Evolutionary conservation across 1,140 invertebrate genomes (phyloP).

Genomic region (Neoseiulus cucumeris): DNA sequence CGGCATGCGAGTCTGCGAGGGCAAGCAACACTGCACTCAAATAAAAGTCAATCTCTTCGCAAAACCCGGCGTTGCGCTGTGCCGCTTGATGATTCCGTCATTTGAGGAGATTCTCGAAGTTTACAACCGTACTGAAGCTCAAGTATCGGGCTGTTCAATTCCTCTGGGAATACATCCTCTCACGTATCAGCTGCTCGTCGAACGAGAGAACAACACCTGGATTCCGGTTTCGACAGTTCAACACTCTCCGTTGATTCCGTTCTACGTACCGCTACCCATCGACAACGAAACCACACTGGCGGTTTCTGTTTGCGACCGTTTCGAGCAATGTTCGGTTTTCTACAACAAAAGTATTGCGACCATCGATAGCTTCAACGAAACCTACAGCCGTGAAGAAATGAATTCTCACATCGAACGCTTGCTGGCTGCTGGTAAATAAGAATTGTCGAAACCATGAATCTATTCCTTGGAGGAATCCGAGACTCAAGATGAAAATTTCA

Average conservation of each 20-base stretch:
- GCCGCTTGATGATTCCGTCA: neutral
- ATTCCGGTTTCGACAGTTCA: constrained; percentile 1
- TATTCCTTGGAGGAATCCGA: too few relatives aligned
- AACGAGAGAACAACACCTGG: constrained; percentile 2
- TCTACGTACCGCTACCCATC: neutral
- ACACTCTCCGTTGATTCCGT: neutral
- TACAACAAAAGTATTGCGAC: neutral
- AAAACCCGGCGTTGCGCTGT: neutral
- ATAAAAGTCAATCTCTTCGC: neutral
- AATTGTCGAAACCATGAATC: too few relatives aligned
- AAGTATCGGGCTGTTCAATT: neutral
- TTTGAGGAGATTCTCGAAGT: neutral
- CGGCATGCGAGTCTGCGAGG: neutral
- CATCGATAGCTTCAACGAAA: neutral
- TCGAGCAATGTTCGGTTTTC: neutral
- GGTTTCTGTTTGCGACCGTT: neutral
- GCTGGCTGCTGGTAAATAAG: neutral
- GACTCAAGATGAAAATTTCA: too few relatives aligned
- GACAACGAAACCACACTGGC: neutral
- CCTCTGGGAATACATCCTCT: neutral
- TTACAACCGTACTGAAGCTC: neutral
- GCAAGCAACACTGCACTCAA: neutral
- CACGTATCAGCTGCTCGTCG: neutral
- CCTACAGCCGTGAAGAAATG: neutral
- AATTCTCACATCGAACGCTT: neutral